Base-by-base conservation (phyloP, 1,140 invertebrate species). In the Penaeus chinensis region DNA sequence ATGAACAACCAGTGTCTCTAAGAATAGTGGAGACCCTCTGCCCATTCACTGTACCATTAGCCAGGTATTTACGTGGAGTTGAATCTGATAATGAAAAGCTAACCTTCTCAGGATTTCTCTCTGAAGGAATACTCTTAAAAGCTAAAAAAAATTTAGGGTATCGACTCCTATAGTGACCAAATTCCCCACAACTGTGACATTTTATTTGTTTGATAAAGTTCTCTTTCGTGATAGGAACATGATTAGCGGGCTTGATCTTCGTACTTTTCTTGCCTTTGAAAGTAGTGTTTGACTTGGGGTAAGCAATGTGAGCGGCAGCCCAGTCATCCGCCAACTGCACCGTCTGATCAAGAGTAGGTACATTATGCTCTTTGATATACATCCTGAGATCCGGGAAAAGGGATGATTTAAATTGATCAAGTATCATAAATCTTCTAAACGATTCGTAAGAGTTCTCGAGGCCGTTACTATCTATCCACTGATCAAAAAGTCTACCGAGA, bases 1-100 rank as follows among this genome's bases (percentile, higher is more conserved):
- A 79, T 22, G 80, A 54, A 61, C 87, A 88, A 7, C 71, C 81
- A 11, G 81, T 84, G 37, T 88, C 82, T 27, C 87, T n/a, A 10
- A 84, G 2, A 61, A 88, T 83, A 18, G 69, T 74, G 11, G 87
- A 83, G 1, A 84, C 71, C 24, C 66, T 63, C 19, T 22, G 20
- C 24, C 87, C 24, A 22, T 84, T 88, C 20, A 88, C 60, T n/a
- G n/a, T n/a, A n/a, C n/a, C n/a, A n/a, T n/a, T n/a, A n/a, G n/a
- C n/a, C n/a, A n/a, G n/a, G n/a, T n/a, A n/a, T n/a, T n/a, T n/a
- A n/a, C n/a, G n/a, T n/a, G n/a, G n/a, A n/a, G n/a, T n/a, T n/a
- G n/a, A n/a, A 65, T 11, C 32, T 18, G 32, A 16, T 22, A 24
- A 82, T 66, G 37, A 27, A 82, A 66, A 69, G 37, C 32, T 3